Percentiles rank a stretch among this genome's conserved stretches.
These are phyloP conservation scores for Scomber japonicus DNA, from an alignment of 2,113 vertebrate genomes.

Conservation along the genomic window DNA sequence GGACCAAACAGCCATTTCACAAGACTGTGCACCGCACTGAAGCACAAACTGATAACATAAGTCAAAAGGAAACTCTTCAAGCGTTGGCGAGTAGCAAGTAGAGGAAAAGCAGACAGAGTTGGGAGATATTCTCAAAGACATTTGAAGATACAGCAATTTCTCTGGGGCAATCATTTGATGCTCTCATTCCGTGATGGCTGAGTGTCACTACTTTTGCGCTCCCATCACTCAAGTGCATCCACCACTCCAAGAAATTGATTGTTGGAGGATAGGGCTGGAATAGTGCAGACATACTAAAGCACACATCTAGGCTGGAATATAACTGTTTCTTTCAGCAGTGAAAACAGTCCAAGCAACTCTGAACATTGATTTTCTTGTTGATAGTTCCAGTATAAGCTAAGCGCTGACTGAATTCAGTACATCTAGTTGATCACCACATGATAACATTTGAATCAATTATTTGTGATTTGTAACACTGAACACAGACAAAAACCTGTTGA, in stretches of 20 bases:
- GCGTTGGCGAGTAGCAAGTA: constrained; percentile 59
- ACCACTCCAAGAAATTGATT: constrained; percentile 77
- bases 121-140: constrained; percentile 78
- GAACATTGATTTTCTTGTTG: constrained; percentile 27
- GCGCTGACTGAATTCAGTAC: constrained; percentile 2
- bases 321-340: constrained; percentile 44
- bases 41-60: constrained; percentile 77
- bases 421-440: not conserved
- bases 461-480: not conserved
- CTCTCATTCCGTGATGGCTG: constrained; percentile 69
- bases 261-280: constrained; percentile 65
- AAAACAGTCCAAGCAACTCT: not conserved
- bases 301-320: constrained; percentile 50
- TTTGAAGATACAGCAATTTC: constrained; percentile 80
- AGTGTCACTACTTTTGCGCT: constrained; percentile 75
- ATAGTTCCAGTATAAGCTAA: constrained; percentile 14
- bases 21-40: constrained; percentile 66
- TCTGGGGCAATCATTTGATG: constrained; percentile 79
- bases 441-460: constrained; percentile 11
- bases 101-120: constrained; percentile 53
- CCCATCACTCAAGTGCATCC: constrained; percentile 80
- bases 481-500: not conserved
- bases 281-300: constrained; percentile 58
- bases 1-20: constrained; percentile 74
- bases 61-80: constrained; percentile 73